Conservation (phyloP, 1,140 invertebrate species). For the Mizuhopecten yessoensis region DNA sequence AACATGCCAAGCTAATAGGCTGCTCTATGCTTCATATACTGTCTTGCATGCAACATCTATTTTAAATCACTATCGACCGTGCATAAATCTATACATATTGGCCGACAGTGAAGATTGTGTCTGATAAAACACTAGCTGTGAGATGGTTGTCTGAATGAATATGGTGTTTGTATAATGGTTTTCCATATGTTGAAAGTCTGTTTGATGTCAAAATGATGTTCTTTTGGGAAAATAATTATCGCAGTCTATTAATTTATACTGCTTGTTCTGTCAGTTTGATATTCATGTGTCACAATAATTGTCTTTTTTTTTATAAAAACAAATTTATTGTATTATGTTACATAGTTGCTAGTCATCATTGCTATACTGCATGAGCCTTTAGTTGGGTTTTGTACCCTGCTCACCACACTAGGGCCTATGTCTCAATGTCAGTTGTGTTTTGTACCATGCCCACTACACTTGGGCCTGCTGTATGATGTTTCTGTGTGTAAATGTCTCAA, state of each 20-base stretch:
- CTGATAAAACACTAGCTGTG: neutral
- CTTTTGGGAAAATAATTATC: neutral
- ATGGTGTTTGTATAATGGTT: neutral
- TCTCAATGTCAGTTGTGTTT: no score
- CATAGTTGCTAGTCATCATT: neutral
- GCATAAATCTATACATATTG: constrained; percentile 29
- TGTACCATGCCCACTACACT: neutral
- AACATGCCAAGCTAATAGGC: constrained; percentile 32
- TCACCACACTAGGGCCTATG: no score
- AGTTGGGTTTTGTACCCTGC: neutral
- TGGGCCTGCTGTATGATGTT: no score
- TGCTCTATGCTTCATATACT: neutral
- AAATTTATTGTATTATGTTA: no score
- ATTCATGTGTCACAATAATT: neutral
- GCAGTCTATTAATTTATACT: constrained; percentile 1
- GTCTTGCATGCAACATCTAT: constrained; percentile 33
- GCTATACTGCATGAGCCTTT: neutral
- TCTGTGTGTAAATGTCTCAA: no score
- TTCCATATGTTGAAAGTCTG: constrained; percentile 38
- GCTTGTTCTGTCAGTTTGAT: neutral
- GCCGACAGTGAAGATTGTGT: neutral
- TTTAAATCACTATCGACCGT: constrained; percentile 20
- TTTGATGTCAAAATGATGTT: constrained; percentile 27
- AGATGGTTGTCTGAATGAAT: neutral
- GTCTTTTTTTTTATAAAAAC: neutral